Conservation (phyloP, 2,797 vertebrate genomes). For the Emys orbicularis region DNA sequence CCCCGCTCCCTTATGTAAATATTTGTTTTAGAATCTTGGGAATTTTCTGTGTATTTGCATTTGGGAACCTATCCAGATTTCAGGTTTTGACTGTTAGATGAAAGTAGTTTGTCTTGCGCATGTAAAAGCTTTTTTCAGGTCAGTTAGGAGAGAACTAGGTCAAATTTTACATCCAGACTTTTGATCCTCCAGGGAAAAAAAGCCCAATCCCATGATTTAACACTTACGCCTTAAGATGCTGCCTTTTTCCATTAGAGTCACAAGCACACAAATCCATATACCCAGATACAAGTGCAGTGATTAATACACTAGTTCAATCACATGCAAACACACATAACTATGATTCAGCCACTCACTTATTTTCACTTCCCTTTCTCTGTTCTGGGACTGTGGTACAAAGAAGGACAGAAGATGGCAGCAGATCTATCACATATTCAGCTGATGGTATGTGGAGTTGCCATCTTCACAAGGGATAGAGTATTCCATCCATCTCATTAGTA, state of each 20-base stretch:
- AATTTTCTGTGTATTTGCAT: constrained; percentile 25
- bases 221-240: neutral
- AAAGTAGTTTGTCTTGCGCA: constrained; percentile 40
- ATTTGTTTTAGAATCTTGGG: constrained; percentile 34
- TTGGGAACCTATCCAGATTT: constrained; percentile 31
- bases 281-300: neutral
- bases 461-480: neutral
- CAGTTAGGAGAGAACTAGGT: constrained; percentile 58
- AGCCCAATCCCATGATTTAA: neutral
- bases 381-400: neutral
- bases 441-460: neutral
- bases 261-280: neutral
- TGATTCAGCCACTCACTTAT: neutral
- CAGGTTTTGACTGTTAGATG: constrained; percentile 23
- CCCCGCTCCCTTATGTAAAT: constrained; percentile 48
- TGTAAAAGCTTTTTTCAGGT: constrained; percentile 49
- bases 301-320: neutral
- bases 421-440: neutral
- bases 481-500: neutral
- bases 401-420: neutral
- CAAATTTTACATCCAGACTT: constrained; percentile 53
- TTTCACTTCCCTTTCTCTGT: neutral
- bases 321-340: neutral
- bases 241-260: constrained; percentile 38
- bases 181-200: constrained; percentile 29